phyloP scores from a whole-genome alignment of 1,140 invertebrate species.

The Elymnias hypermnestra region DNA sequence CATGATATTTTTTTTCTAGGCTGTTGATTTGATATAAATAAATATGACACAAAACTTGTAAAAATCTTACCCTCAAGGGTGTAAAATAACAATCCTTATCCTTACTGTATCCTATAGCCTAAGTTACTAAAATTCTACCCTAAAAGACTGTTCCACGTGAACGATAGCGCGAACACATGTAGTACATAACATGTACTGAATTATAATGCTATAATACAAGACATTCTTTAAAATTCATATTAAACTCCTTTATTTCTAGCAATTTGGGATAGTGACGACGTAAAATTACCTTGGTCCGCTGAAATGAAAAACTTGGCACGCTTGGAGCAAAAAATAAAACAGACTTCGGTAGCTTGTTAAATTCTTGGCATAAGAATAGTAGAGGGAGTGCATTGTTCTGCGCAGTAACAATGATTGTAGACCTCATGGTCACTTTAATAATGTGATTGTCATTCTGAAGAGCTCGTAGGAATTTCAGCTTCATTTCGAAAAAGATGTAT shows the following conservation, averaged over 20 bases:
- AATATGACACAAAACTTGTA: no score
- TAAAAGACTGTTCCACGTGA: no score
- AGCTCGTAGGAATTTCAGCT: not conserved
- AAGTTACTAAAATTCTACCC: no score
- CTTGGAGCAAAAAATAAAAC: constrained; percentile 7
- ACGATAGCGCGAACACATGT: no score
- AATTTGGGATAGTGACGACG: constrained; percentile 16
- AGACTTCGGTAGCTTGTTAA: not conserved
- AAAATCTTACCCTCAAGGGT: no score
- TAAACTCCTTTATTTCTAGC: constrained; percentile 17
- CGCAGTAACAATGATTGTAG: constrained; percentile 16
- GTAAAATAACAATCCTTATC: no score
- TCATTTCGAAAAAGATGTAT: no score
- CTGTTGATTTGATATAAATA: no score
- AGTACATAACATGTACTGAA: not conserved
- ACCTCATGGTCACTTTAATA: constrained; percentile 6
- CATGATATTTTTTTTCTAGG: no score
- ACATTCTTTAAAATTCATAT: constrained; percentile 7
- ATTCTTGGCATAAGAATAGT: constrained; percentile 21
- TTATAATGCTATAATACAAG: not conserved
- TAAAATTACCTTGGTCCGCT: constrained; percentile 20
- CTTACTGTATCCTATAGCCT: no score
- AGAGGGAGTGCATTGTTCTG: constrained; percentile 7
- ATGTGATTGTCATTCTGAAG: not conserved
- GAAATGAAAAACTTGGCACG: constrained; percentile 17